Percentiles rank a stretch among this genome's conserved stretches.
Evolutionary conservation across 2,797 vertebrate genomes (phyloP).

Genomic region (Bovichtus variegatus): DNA sequence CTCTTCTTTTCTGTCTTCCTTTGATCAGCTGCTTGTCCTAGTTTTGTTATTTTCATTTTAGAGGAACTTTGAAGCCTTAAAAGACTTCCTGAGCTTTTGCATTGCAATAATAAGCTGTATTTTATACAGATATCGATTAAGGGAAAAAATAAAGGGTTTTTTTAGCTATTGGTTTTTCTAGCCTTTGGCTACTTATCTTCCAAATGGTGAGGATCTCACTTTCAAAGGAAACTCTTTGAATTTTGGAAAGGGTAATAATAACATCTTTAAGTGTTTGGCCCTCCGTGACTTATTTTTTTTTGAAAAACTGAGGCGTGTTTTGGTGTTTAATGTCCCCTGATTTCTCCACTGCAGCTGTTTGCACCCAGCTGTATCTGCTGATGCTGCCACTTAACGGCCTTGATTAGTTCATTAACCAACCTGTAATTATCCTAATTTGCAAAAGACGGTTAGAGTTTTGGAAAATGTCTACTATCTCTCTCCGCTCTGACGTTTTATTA

Average conservation of each 20-base stretch:
- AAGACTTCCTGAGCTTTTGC: neutral
- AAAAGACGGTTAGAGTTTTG: constrained; percentile 52
- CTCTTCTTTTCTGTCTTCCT: constrained; percentile 17
- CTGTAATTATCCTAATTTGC: constrained; percentile 64
- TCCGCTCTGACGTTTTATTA: constrained; percentile 45
- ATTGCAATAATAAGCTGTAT: neutral
- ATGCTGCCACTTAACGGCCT: constrained; percentile 46
- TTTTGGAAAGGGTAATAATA: constrained; percentile 19
- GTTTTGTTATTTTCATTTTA: constrained; percentile 25
- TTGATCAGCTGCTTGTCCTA: constrained; percentile 35
- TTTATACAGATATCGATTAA: neutral
- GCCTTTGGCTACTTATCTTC: neutral
- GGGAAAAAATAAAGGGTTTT: neutral
- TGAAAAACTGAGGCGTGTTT: constrained; percentile 37
- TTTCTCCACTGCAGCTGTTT: constrained; percentile 45
- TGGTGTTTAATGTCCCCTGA: constrained; percentile 37
- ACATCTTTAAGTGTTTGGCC: constrained; percentile 7
- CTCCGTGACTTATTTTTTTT: constrained; percentile 38
- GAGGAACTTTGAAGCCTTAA: neutral
- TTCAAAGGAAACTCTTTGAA: neutral
- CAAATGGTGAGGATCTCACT: neutral
- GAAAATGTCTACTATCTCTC: constrained; percentile 29
- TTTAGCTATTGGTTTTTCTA: constrained; percentile 4
- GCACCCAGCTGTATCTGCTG: constrained; percentile 39
- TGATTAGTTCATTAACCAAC: constrained; percentile 69